Conservation (phyloP, 2,797 vertebrate species). For the Clarias fuscus region DNA sequence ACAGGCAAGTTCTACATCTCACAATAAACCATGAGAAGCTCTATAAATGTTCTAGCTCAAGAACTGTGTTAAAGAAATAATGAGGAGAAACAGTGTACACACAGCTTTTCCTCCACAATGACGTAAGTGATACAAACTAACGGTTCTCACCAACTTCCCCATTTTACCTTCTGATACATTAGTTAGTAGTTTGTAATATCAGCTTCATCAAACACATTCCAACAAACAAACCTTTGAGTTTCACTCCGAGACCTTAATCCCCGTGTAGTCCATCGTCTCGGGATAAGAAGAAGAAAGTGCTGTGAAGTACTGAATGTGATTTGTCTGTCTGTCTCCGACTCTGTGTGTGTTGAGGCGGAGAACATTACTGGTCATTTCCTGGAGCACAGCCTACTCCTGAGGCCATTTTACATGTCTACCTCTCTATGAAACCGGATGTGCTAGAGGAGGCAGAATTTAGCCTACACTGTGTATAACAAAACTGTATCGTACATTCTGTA, state of each 20-base stretch:
- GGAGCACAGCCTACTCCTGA: constrained; percentile 41
- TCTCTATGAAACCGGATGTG: constrained; percentile 32
- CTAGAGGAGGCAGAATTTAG: background rate
- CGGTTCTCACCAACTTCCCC: constrained; percentile 28
- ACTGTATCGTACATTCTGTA: background rate
- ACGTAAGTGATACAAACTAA: constrained; percentile 7
- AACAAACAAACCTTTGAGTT: constrained; percentile 18
- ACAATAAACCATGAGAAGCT: background rate
- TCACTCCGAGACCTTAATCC: constrained; percentile 18
- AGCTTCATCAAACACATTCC: background rate
- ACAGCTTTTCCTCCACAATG: background rate
- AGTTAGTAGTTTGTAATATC: background rate
- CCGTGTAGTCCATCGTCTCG: constrained; percentile 28
- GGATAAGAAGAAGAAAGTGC: constrained; percentile 16
- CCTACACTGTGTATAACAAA: background rate
- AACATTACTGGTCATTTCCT: constrained; percentile 47
- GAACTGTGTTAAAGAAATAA: background rate
- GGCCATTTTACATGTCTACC: constrained; percentile 5
- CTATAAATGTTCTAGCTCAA: background rate
- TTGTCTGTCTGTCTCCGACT: constrained; percentile 35
- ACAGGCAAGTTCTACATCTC: background rate
- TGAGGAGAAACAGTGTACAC: background rate
- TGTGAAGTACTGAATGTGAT: background rate
- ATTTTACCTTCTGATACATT: background rate
- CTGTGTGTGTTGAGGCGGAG: constrained; percentile 13